phyloP scores from a whole-genome alignment of 1,140 invertebrate species.

The Oscheius sp. region DNA sequence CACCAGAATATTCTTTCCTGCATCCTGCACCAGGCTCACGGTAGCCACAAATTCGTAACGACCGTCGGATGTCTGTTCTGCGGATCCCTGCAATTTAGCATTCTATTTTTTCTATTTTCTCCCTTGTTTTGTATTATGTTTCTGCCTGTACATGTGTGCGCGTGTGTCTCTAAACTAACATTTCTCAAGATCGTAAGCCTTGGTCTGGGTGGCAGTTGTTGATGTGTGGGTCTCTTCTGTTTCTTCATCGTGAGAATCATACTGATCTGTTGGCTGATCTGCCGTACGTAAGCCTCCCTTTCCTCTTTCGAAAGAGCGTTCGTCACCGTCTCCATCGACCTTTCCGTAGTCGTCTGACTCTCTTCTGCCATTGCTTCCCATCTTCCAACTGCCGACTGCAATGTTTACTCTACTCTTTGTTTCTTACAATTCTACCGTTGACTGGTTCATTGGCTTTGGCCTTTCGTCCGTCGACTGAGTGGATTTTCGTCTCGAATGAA shows the following conservation, averaged over 20 bases:
- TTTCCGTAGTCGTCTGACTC: background rate
- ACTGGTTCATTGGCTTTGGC: no score
- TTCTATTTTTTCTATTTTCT: background rate
- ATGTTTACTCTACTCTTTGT: background rate
- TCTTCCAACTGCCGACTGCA: background rate
- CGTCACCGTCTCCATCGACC: background rate
- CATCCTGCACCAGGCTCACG: conserved; percentile 55
- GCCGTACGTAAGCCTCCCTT: conserved; percentile 36
- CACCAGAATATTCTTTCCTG: conserved; percentile 52
- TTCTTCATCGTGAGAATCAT: conserved; percentile 34
- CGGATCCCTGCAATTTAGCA: conserved; percentile 45
- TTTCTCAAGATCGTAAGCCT: conserved; percentile 19
- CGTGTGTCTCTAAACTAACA: conserved; percentile 3
- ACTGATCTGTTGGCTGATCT: conserved; percentile 35
- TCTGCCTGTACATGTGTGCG: no score
- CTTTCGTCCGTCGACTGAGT: no score
- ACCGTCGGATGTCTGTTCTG: conserved; percentile 49
- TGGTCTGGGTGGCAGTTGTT: conserved; percentile 6
- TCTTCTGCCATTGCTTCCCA: background rate
- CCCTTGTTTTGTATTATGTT: no score
- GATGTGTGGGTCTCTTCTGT: conserved; percentile 19
- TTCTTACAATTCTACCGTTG: no score
- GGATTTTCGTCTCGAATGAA: no score
- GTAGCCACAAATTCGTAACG: conserved; percentile 56
- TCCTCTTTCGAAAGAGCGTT: conserved; percentile 16